Base-by-base conservation (phyloP, 2,113 vertebrate species). In the Phylloscopus whistleri region DNA sequence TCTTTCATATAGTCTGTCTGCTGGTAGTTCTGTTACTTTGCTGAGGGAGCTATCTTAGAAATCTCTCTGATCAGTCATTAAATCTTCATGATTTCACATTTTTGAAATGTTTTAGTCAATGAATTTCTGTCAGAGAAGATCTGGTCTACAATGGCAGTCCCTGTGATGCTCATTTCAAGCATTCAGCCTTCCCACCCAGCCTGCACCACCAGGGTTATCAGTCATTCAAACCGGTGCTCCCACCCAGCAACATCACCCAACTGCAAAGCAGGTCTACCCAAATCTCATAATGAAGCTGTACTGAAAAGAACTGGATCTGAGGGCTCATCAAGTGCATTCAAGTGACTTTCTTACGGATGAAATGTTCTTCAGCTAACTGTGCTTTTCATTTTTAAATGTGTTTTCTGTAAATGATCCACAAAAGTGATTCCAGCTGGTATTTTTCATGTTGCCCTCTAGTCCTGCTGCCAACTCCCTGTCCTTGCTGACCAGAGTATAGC, bases 391-490 rank as follows among this genome's bases (percentile, higher is more conserved):
- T 85, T n/a, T 33, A 64, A 60, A 68, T 60, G 44, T 84, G 58
- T 94, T 92, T 93, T 85, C 79, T 92, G 70, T 80, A 93, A 94
- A 86, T 77, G 68, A 58, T 73, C 72, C 51, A 59, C 51, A 55
- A 17, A 52, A 95, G 37, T 66, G 49, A 80, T 80, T 88, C 58
- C 67, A 92, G 8, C 19, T 35, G 63, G 30, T 93, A 66, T 84
- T 86, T 93, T 86, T 68, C 67, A 85, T 51, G 70, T 82, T 87
- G 56, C 27, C 22, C 51, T 33, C 16, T 52, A 76, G 67, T 56
- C 58, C 78, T 41, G 26, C 31, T 83, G 53, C 82, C 53, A 84
- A 6, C 27, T 64, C 9, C 3, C 12, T 20, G 27, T 60, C 27
- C 48, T 81, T 74, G 30, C 60, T 78, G 81, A 60, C 58, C 39